These are phyloP conservation scores for Scotopteryx bipunctaria DNA, from an alignment of 2,888 invertebrate genomes.

Conservation along the genomic window DNA sequence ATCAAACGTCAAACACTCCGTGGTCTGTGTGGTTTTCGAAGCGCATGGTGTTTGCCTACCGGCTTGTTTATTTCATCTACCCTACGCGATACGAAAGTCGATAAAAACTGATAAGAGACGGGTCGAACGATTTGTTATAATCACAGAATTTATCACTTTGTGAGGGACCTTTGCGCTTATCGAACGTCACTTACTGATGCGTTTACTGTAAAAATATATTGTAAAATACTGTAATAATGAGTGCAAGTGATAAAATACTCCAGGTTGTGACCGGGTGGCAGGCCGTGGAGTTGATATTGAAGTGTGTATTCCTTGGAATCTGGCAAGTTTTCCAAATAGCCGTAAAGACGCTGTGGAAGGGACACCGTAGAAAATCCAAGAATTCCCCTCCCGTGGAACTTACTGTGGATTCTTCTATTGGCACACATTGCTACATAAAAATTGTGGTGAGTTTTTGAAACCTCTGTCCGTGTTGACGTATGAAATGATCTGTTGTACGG, in stretches of 20 bases:
- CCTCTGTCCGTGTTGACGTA: neutral
- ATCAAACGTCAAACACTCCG: no score
- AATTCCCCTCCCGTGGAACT: constrained; percentile 60
- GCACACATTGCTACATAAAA: constrained; percentile 76
- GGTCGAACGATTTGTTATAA: constrained; percentile 41
- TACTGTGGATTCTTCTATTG: constrained; percentile 70
- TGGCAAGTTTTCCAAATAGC: constrained; percentile 67
- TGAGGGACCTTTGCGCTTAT: constrained; percentile 56
- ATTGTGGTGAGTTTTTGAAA: constrained; percentile 61
- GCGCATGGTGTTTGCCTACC: neutral
- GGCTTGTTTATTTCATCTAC: constrained; percentile 18
- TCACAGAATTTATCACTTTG: constrained; percentile 50
- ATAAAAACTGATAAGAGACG: constrained; percentile 46
- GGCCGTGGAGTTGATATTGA: constrained; percentile 63
- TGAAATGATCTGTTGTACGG: no score
- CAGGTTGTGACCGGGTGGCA: constrained; percentile 68
- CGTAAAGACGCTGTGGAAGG: constrained; percentile 71
- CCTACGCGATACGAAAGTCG: constrained; percentile 28
- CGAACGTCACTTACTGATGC: constrained; percentile 30
- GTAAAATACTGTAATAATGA: constrained; percentile 48
- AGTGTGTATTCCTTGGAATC: constrained; percentile 64
- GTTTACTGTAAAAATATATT: neutral
- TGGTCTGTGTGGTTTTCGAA: no score
- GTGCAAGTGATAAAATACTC: constrained; percentile 56
- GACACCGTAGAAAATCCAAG: constrained; percentile 60